Conservation (phyloP, 2,888 invertebrate genomes). For the Tribolium freemani region DNA sequence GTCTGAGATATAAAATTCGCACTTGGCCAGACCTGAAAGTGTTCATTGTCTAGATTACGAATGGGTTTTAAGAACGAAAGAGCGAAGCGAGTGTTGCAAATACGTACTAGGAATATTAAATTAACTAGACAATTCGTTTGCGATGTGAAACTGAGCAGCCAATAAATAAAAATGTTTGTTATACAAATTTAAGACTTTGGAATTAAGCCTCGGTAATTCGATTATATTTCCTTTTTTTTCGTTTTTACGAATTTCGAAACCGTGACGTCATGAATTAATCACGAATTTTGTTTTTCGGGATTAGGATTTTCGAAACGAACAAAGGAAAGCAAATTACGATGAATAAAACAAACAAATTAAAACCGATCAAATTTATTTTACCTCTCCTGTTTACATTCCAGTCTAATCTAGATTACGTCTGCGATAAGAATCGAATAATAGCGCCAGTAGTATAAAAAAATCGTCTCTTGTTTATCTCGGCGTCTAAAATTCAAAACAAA, state of each 20-base stretch:
- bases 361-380: background rate
- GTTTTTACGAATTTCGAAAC: background rate
- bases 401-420: background rate
- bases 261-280: background rate
- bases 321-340: background rate
- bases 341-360: background rate
- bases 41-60: too few species aligned
- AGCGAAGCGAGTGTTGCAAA: too few species aligned
- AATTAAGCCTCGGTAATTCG: background rate
- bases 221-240: background rate
- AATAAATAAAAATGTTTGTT: background rate
- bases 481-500: constrained; percentile 9
- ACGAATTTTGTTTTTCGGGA: background rate
- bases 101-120: too few species aligned
- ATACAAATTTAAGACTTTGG: background rate
- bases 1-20: too few species aligned
- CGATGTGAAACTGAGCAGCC: too few species aligned
- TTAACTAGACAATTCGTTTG: too few species aligned
- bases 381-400: constrained; percentile 1
- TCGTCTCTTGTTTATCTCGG: background rate
- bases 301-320: background rate
- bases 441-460: background rate
- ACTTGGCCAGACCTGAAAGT: too few species aligned
- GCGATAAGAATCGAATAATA: constrained; percentile 1
- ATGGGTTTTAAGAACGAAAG: too few species aligned